Conservation (phyloP, 2,797 vertebrate genomes). For the Enteromius treurensis region DNA sequence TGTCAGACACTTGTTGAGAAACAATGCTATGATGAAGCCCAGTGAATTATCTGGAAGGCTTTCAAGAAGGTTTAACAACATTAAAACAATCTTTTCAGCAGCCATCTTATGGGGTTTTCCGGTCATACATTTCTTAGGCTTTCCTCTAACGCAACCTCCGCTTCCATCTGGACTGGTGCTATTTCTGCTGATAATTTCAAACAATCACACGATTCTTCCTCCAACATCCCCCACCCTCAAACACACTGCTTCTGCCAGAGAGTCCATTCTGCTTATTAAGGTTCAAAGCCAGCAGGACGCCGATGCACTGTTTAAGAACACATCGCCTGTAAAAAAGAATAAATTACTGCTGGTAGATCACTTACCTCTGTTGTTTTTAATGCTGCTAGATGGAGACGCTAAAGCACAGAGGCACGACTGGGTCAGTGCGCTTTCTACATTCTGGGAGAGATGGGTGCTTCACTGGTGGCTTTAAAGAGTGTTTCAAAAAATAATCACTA, state of each 20-base stretch:
- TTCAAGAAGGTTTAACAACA: not conserved
- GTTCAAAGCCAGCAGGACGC: slow-evolving; percentile 45
- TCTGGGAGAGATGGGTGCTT: not conserved
- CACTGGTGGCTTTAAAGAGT: not conserved
- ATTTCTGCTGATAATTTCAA: slow-evolving; percentile 49
- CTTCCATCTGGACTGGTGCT: slow-evolving; percentile 43
- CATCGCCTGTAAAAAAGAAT: slow-evolving; percentile 7
- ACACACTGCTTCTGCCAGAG: slow-evolving; percentile 72
- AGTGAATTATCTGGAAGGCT: not conserved
- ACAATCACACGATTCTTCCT: slow-evolving; percentile 64
- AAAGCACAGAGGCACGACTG: slow-evolving; percentile 5
- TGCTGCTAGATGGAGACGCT: not conserved
- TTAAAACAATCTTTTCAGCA: slow-evolving; percentile 2
- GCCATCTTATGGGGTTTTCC: not conserved
- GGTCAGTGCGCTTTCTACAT: slow-evolving; percentile 1
- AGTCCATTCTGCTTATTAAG: slow-evolving; percentile 77
- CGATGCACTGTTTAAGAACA: slow-evolving; percentile 48
- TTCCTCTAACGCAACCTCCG: slow-evolving; percentile 17
- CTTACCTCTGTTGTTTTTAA: slow-evolving; percentile 30
- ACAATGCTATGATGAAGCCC: no score
- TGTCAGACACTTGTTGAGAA: slow-evolving; percentile 6
- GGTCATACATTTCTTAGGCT: not conserved
- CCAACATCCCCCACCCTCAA: slow-evolving; percentile 56
- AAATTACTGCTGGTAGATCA: slow-evolving; percentile 48
- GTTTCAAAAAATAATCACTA: not conserved